Evolutionary conservation across 1,140 invertebrate genomes (phyloP), one percentile per base, ranked within the genome.

Genomic region (Proctacanthus coquilletti): DNA sequence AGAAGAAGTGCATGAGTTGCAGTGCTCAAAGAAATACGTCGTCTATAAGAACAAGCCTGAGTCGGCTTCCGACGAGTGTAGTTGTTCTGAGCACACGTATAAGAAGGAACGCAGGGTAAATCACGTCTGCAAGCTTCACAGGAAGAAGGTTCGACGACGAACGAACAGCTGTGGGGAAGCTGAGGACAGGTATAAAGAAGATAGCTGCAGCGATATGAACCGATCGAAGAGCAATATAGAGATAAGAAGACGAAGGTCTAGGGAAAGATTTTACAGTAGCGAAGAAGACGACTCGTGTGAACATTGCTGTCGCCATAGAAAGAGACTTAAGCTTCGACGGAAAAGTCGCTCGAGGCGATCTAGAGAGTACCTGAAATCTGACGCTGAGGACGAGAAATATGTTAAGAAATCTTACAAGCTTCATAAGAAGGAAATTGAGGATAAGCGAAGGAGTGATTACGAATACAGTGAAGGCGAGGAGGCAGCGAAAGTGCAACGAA

Each of bases 211-310:
- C 38, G 54, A 55, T 21, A 53, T 60, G 14, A 55, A 55, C 18
- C 51, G 57, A 4, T 58, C 56, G 14, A 60, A 60, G 36, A 60
- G 56, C 34, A 60, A 56, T 36, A 60, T 60, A 9, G 57, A 60
- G 39, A 53, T 60, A 11, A 31, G 52, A 1, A 40, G 55, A 1
- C 41, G 42, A 9, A 49, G 51, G 32, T 50, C 51, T 1, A 34
- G 48, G 2, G 55, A 58, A 18, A 44, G 44, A 4, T 46, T 20
- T 35, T 35, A 51, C 9, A 41, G 48, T 46, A 1, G 51, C 29
- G 38, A 44, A 5, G 45, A 44, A n/a, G 50, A 49, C 40, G 55
- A 58, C 20, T 56, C 52, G 4, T 58, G 55, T 14, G 55, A 58
- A 39, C 55, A 58, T 15, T 58, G 55, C 19, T 58, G 55, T 39